Conservation (phyloP, 2,888 invertebrate genomes). For the Euplagia quadripunctaria region DNA sequence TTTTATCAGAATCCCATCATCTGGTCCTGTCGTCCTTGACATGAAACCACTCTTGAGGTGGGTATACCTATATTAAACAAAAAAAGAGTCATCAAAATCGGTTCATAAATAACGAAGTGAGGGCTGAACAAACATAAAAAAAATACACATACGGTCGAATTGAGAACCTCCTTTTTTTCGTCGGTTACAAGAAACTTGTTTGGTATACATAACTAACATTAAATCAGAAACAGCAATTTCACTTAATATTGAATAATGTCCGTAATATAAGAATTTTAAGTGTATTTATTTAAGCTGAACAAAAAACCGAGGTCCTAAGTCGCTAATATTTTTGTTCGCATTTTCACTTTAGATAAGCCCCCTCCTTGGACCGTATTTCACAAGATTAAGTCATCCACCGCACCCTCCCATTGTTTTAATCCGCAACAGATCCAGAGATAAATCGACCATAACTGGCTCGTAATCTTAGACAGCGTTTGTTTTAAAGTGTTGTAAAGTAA, state of each 20-base stretch:
- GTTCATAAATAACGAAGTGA: too few relatives aligned
- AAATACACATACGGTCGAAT: too few relatives aligned
- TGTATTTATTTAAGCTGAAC: slow-evolving; percentile 53
- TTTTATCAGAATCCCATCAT: too few relatives aligned
- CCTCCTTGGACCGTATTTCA: slow-evolving; percentile 66
- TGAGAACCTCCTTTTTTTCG: too few relatives aligned
- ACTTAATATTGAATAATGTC: background rate
- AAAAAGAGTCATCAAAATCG: too few relatives aligned
- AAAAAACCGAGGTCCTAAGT: slow-evolving; percentile 50
- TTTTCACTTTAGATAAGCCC: slow-evolving; percentile 73
- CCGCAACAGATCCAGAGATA: slow-evolving; percentile 66
- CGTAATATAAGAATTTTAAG: background rate
- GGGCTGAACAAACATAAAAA: too few relatives aligned
- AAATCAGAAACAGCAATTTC: too few relatives aligned
- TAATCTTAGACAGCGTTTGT: slow-evolving; percentile 46
- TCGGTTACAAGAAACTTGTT: too few relatives aligned
- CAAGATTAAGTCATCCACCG: slow-evolving; percentile 68
- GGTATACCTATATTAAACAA: too few relatives aligned
- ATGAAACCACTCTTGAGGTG: too few relatives aligned
- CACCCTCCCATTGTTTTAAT: slow-evolving; percentile 68
- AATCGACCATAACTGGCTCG: slow-evolving; percentile 59
- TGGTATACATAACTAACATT: too few relatives aligned
- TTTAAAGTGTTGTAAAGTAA: slow-evolving; percentile 42
- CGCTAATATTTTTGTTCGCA: slow-evolving; percentile 66
- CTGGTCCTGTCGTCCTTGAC: too few relatives aligned